phyloP scores from a whole-genome alignment of 2,113 vertebrate species.

The Bos indicus region DNA sequence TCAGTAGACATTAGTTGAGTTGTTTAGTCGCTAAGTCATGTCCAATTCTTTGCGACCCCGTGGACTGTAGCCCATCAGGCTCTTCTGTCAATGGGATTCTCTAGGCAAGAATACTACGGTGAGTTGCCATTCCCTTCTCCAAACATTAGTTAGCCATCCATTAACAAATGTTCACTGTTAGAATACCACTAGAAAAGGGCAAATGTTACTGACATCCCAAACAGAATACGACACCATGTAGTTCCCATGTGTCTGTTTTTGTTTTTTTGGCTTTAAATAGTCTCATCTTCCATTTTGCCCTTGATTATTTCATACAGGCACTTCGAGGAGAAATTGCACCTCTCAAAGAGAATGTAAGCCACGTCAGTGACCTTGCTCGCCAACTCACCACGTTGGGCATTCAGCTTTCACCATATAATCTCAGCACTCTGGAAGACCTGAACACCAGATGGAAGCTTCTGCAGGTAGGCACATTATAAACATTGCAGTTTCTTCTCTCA shows the following conservation, averaged over 20 bases:
- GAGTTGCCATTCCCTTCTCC: not conserved
- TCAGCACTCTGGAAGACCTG: slow-evolving; percentile 91
- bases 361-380: slow-evolving; percentile 90
- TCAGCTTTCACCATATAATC: slow-evolving; percentile 90
- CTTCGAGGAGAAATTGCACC: slow-evolving; percentile 91
- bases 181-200: not conserved
- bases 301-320: slow-evolving; percentile 78
- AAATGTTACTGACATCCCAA: not conserved
- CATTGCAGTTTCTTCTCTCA: not conserved
- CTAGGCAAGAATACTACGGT: not conserved
- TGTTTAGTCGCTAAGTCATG: not conserved
- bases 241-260: not conserved
- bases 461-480: slow-evolving; percentile 82
- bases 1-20: not conserved
- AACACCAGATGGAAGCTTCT: slow-evolving; percentile 95
- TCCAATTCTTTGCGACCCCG: fast-evolving
- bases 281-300: slow-evolving; percentile 19
- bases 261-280: not conserved
- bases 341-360: slow-evolving; percentile 91
- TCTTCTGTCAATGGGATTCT: not conserved
- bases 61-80: not conserved
- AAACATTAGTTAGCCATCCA: not conserved
- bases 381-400: slow-evolving; percentile 86
- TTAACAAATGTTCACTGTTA: not conserved
- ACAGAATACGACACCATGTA: not conserved